These are phyloP conservation scores for Capromys pilorides DNA, from an alignment of 2,797 vertebrate genomes.

Conservation along the genomic window DNA sequence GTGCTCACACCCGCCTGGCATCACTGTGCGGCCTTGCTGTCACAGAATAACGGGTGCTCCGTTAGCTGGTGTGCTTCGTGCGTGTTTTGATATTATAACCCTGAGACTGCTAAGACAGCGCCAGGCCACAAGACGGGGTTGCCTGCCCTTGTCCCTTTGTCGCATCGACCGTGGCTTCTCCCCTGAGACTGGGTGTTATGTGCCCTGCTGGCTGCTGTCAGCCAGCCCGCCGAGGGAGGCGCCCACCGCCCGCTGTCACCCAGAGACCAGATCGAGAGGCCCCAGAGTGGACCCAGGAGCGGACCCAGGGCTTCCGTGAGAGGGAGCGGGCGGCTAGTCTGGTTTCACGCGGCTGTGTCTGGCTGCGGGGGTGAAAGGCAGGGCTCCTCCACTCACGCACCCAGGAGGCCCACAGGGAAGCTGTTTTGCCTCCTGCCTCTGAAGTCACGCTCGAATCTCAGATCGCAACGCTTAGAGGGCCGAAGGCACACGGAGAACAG, in stretches of 20 bases:
- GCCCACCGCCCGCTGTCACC: neutral
- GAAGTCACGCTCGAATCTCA: neutral
- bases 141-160: neutral
- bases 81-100: neutral
- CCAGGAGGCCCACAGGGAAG: neutral
- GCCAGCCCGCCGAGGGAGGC: neutral
- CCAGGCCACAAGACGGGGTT: neutral
- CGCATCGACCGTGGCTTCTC: neutral
- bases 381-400: neutral
- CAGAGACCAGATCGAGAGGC: neutral
- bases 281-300: too few species aligned
- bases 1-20: neutral
- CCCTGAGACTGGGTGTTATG: too few species aligned
- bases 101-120: neutral
- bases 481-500: neutral
- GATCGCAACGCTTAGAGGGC: neutral
- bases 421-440: neutral
- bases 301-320: neutral
- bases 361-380: neutral
- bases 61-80: neutral
- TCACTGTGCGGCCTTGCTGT: neutral
- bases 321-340: neutral
- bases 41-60: neutral
- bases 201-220: neutral
- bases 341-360: neutral